Base-by-base conservation (phyloP, 1,140 invertebrate species). In the Doryteuthis pealeii region DNA sequence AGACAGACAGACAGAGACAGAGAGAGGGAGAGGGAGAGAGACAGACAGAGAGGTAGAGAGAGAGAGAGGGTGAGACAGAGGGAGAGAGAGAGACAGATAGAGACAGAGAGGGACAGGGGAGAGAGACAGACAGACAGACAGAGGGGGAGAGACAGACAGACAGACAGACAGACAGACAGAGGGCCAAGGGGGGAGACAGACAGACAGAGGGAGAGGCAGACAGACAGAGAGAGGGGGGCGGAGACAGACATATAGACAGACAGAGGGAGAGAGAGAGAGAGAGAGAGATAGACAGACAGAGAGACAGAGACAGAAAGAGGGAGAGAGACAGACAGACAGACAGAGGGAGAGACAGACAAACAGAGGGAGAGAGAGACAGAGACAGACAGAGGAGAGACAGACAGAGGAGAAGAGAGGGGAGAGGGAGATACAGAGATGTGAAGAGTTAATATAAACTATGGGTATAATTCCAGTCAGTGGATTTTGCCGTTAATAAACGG, bases 261-360 rank as follows among this genome's bases (percentile, higher is more conserved):
- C n/a, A 58, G 54, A 58, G 2, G 18, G 54, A 58, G 54, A 58
- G 54, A 40, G 35, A 58, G 54, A 58, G 54, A 58, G 54, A 58
- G 54, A 58, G 54, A 58, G 54, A 58, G 54, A 58, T 8, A 58
- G 54, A 58, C 22, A 58, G 5, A 2, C 22, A 58, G 54, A 58
- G 4, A 58, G 54, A 58, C 18, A 58, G 54, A 58, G 4, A 58
- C 4, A 58, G 54, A 58, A 15, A 58, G 4, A 58, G 26, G 15
- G 54, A 58, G 54, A 58, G 54, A 58, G 54, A 58, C 4, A 26
- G 2, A 58, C 4, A 58, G 26, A 58, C 4, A 28, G 26, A 28
- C 26, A 58, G 18, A 58, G 18, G 18, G 5, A 58, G 10, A 58
- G 18, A 3, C 6, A 58, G 22, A 58, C 10, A 58, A 5, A 58